Evolutionary conservation across 1,140 invertebrate species (phyloP), one percentile per base, ranked within the genome.

Genomic region (Diabrotica virgifera): DNA sequence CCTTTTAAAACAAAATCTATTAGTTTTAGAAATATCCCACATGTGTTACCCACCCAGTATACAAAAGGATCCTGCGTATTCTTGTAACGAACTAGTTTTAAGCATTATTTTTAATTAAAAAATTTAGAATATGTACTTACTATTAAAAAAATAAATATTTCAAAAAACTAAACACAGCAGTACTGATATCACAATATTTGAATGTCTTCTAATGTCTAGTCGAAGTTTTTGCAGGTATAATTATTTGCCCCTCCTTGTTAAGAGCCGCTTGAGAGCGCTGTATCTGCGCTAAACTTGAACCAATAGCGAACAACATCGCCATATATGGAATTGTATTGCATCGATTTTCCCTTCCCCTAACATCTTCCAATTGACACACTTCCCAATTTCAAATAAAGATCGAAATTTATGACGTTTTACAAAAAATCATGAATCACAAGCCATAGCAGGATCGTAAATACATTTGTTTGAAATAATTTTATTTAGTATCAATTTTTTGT

Each of bases 231-330:
- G 24, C 72, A 62, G 74, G 70, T 74, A 75, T 76, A 71, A 68
- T 71, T 70, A 70, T 69, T 66, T 67, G 67, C 72, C 74, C 71
- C 70, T 65, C 65, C 68, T 62, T 52, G 58, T 52, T 40, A 53
- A 58, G 36, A 58, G 53, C 53, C n/a, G 11, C 50, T 52, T 52
- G 24, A 65, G 58, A 12, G 68, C 72, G 70, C 74, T 70, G 52
- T 63, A 68, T 69, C 63, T 14, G 10, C 50, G 57, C 52, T 38
- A n/a, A 24, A 46, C 55, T 35, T 57, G 68, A 74, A 65, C 77
- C 77, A 78, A 79, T 79, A 55, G 74, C 74, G 64, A 73, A 62
- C 69, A 76, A 76, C 74, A 77, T 78, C 78, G 76, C 77, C 77
- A 77, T 78, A 79, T 77, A 79, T 70, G 77, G 77, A 68, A 72